A percentile compares a stretch with the other conserved stretches of the same genome.
Conservation (phyloP, 1,140 invertebrate species). For the Trichonephila clavata region DNA sequence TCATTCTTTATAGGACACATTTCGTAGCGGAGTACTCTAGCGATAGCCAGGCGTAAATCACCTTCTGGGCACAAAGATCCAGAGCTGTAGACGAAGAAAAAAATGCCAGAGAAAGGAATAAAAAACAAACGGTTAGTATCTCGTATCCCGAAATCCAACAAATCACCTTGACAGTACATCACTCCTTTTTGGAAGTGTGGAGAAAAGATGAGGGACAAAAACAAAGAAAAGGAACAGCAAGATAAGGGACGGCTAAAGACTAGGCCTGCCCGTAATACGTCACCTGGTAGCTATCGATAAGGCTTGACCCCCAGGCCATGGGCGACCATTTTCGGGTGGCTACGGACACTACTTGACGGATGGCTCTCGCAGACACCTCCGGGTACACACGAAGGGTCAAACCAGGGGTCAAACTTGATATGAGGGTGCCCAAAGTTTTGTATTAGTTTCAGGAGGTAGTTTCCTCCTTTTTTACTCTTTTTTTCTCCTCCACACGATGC, state of each 20-base stretch:
- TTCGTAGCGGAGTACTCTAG: neutral
- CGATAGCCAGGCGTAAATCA: slow-evolving; percentile 25
- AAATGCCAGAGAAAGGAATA: neutral
- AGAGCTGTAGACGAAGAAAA: neutral
- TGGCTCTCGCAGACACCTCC: slow-evolving; percentile 34
- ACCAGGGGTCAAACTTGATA: slow-evolving; percentile 18
- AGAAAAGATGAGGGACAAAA: slow-evolving; percentile 40
- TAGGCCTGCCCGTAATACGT: slow-evolving; percentile 61
- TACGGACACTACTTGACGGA: slow-evolving; percentile 56
- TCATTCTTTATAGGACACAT: slow-evolving; percentile 1
- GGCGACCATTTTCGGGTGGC: slow-evolving; percentile 50
- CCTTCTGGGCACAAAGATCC: slow-evolving; percentile 23
- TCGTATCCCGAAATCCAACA: slow-evolving; percentile 55
- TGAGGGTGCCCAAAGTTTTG: slow-evolving; percentile 50
- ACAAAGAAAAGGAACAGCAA: slow-evolving; percentile 60
- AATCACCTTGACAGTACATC: slow-evolving; percentile 54
- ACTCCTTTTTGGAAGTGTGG: slow-evolving; percentile 41
- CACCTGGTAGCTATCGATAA: slow-evolving; percentile 67
- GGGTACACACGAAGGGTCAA: slow-evolving; percentile 33
- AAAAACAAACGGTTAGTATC: slow-evolving; percentile 10
- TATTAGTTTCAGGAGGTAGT: slow-evolving; percentile 38
- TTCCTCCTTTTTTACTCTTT: neutral
- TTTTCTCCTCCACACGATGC: neutral
- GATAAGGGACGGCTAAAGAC: slow-evolving; percentile 61
- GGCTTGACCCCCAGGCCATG: slow-evolving; percentile 63